Evolutionary conservation across 2,797 vertebrate species (phyloP).

Genomic region (Muscicapa comitata): DNA sequence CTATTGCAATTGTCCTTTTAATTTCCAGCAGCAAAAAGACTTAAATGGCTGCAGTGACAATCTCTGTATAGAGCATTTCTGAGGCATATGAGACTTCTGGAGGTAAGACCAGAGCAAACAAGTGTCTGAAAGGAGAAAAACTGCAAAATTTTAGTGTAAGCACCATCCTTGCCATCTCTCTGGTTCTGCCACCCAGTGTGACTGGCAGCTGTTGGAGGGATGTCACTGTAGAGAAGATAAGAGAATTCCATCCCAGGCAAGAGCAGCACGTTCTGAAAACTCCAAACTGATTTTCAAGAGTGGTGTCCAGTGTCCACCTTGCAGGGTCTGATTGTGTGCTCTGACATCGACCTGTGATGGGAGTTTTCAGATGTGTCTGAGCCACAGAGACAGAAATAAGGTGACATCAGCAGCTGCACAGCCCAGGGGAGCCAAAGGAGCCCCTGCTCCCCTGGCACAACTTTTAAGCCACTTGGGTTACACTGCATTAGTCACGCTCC

Average conservation of each 20-base stretch:
- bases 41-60: neutral
- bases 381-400: neutral
- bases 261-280: neutral
- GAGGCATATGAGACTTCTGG: neutral
- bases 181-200: neutral
- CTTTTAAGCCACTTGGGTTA: neutral
- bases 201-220: neutral
- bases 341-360: fast-evolving
- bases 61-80: neutral
- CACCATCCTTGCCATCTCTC: neutral
- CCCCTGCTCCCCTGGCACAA: neutral
- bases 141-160: neutral
- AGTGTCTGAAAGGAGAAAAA: neutral
- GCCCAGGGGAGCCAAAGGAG: neutral
- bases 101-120: neutral
- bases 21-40: neutral
- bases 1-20: neutral
- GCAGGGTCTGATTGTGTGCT: fast-evolving
- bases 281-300: neutral
- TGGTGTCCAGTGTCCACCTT: neutral
- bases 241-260: neutral
- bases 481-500: constrained; percentile 60
- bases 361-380: neutral
- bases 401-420: neutral
- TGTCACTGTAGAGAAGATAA: neutral